Evolutionary conservation across 2,113 vertebrate genomes (phyloP), one percentile per base, ranked within the genome.

Genomic region (Antigone vipio): DNA sequence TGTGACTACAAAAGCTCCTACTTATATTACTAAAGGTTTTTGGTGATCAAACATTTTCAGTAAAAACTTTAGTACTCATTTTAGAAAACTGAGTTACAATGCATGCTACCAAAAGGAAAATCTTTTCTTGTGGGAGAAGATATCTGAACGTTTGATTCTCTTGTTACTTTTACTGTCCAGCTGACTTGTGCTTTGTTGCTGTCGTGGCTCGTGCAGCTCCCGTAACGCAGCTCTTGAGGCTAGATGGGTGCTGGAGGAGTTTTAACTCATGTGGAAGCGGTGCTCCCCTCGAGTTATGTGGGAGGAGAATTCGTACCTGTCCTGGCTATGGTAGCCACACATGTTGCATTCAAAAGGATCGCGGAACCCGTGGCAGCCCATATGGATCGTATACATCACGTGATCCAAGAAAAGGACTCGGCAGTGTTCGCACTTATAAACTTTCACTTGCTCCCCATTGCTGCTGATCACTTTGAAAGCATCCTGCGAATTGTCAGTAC

Each of bases 331-430:
- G 97, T 99, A 99, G 89, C 99, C 99, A 45, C 99, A 99, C 98
- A 99, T 98, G 98, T 99, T 99, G 98, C 99, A 99, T 97, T 99
- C 99, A 18, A 99, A 99, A 88, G 99, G 99, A 94, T 99, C 99
- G 4, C 99, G 99, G 98, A 99, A 99, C 88, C 99, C 99, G 11
- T 99, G 99, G 96, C 99, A 99, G 91, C 99, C 99, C 99, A 99
- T 99, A 94, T 99, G 99, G 95, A 99, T 99, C 45, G 99, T 99
- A 86, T 99, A 99, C 99, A 99, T 99, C 96, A 99, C 99, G 13
- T 99, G 99, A 98, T 99, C 99, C 95, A 99, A 98, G 98, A 99
- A 99, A 83, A 99, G 98, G 81, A 99, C 98, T 66, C 99, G 97
- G 97, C 99, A 99, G 97, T 99, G 99, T 98, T 99, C 98, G 7